These are phyloP conservation scores for Astatoreochromis straeleni DNA, from an alignment of 2,113 vertebrate genomes.

Conservation along the genomic window DNA sequence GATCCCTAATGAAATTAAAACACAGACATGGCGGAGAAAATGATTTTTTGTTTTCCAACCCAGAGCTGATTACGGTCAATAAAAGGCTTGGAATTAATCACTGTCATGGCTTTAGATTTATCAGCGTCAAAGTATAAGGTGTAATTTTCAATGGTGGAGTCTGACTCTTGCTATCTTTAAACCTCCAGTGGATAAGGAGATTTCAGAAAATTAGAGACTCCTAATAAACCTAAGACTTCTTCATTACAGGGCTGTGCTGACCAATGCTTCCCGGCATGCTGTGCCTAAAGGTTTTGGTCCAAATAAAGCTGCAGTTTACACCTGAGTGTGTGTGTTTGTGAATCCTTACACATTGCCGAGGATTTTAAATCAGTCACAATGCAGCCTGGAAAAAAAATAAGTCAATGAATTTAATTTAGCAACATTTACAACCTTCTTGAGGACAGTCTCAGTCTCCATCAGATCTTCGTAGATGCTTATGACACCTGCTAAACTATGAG, in stretches of 20 bases:
- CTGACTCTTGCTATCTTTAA: background rate
- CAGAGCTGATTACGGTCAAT: background rate
- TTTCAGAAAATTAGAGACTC: slow-evolving; percentile 36
- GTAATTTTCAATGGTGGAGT: slow-evolving; percentile 8
- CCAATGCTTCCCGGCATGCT: background rate
- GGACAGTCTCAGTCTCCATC: background rate
- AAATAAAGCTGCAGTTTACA: background rate
- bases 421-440: background rate
- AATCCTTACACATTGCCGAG: background rate
- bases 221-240: slow-evolving; percentile 22
- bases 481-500: background rate
- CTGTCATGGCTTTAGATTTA: background rate
- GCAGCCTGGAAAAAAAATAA: background rate
- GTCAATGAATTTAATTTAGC: background rate
- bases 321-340: background rate
- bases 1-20: slow-evolving; percentile 75
- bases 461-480: background rate
- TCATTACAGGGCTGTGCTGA: slow-evolving; percentile 26
- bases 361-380: background rate
- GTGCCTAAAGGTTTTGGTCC: background rate
- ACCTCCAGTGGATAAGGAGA: background rate
- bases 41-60: background rate
- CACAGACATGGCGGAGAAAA: background rate
- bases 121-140: slow-evolving; percentile 18
- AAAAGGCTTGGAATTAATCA: background rate